Percentiles rank a stretch among this genome's conserved stretches.
Evolutionary conservation across 2,113 vertebrate genomes (phyloP).

Genomic region (Orthonyx spaldingii): DNA sequence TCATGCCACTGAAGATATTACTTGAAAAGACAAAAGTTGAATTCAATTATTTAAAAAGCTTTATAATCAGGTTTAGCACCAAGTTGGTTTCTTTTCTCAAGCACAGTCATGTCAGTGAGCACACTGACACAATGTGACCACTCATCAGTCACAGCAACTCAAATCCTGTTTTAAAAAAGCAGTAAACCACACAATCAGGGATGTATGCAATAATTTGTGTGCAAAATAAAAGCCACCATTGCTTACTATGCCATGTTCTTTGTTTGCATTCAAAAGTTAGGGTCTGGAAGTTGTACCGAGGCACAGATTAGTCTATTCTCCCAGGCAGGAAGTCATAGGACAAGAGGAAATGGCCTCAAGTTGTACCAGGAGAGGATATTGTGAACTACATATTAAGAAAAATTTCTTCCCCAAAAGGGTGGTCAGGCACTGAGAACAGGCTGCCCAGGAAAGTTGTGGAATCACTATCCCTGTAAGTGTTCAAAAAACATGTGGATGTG

Average conservation of each 20-base stretch:
- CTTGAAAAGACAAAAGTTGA: not conserved
- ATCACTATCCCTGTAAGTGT: not conserved
- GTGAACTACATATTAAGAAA: not conserved
- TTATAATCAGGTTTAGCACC: not conserved
- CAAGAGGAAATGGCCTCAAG: not conserved
- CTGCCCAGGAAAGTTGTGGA: not conserved
- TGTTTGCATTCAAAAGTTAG: not conserved
- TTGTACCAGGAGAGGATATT: not conserved
- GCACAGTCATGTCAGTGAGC: not conserved
- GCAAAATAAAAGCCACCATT: not conserved
- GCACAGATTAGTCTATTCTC: not conserved
- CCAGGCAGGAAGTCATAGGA: not conserved
- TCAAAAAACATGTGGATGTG: not conserved
- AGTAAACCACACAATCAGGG: not conserved
- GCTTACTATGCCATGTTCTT: not conserved
- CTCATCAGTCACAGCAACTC: not conserved
- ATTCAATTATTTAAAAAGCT: not conserved
- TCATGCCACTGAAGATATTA: not conserved
- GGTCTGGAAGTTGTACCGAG: not conserved
- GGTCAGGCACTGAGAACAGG: not conserved
- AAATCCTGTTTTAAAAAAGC: not conserved
- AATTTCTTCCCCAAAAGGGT: not conserved
- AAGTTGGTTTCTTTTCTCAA: not conserved
- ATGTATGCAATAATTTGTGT: not conserved
- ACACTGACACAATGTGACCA: not conserved